Conservation (phyloP, 2,797 vertebrate genomes). For the Gastrophryne carolinensis region DNA sequence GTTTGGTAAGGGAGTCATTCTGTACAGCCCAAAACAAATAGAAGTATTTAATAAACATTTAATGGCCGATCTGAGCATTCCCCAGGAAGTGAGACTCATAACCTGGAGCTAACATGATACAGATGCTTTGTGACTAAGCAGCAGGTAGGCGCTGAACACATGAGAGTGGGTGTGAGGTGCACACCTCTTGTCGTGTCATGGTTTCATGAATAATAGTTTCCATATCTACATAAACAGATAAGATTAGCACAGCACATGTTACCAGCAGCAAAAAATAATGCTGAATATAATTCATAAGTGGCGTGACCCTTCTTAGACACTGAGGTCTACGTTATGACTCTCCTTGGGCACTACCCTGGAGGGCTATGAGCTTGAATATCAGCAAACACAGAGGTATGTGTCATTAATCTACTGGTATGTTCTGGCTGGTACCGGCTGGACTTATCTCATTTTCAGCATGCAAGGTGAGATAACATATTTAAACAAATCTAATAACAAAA, state of each 20-base stretch:
- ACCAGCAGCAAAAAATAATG: neutral
- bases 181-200: neutral
- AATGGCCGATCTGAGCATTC: neutral
- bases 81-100: neutral
- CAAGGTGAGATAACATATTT: neutral
- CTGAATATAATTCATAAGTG: neutral
- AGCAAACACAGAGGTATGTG: neutral
- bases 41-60: neutral
- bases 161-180: neutral
- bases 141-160: neutral
- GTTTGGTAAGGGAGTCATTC: too few species aligned
- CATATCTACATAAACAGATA: neutral
- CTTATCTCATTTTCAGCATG: neutral
- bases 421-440: neutral
- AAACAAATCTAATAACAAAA: neutral
- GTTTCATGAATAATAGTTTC: neutral
- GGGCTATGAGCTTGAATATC: too few species aligned
- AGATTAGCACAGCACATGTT: neutral
- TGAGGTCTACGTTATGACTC: neutral
- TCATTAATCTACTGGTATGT: neutral
- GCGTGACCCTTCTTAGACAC: neutral
- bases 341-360: too few species aligned
- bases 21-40: too few species aligned
- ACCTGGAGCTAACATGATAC: neutral
- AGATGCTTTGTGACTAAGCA: neutral